Percentiles rank a stretch among this genome's conserved stretches.
Evolutionary conservation across 1,140 invertebrate genomes (phyloP).

Genomic region (Kradibia gibbosae): DNA sequence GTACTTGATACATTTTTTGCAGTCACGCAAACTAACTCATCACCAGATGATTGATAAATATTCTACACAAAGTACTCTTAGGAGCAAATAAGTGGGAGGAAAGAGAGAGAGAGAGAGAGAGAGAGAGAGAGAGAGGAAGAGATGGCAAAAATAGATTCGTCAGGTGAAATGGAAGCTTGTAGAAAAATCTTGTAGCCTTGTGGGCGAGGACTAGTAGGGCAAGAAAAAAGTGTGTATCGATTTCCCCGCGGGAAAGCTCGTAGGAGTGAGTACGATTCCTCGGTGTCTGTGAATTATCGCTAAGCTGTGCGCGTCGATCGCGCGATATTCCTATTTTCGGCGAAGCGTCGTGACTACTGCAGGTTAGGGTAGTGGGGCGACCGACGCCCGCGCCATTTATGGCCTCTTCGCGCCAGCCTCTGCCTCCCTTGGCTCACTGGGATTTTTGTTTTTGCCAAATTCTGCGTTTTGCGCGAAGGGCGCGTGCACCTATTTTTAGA

Average conservation of each 20-base stretch:
- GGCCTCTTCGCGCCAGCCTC: slow-evolving; percentile 63
- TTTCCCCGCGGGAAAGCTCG: neutral
- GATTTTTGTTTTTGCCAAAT: slow-evolving; percentile 57
- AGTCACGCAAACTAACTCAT: too few relatives aligned
- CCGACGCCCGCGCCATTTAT: slow-evolving; percentile 70
- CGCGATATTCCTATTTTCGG: slow-evolving; percentile 69
- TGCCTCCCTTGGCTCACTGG: slow-evolving; percentile 40
- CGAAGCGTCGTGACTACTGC: slow-evolving; percentile 58
- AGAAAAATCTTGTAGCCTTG: neutral
- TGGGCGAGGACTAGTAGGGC: neutral
- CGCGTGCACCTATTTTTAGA: slow-evolving; percentile 45
- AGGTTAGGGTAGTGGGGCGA: slow-evolving; percentile 50
- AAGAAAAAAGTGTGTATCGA: neutral
- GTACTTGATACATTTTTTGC: too few relatives aligned
- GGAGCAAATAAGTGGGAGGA: too few relatives aligned
- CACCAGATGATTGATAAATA: too few relatives aligned
- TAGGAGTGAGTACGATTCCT: neutral
- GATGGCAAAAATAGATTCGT: too few relatives aligned
- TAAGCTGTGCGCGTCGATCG: slow-evolving; percentile 53
- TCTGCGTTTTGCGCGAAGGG: slow-evolving; percentile 36
- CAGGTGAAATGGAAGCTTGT: neutral
- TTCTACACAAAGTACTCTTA: too few relatives aligned
- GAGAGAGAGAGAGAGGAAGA: too few relatives aligned
- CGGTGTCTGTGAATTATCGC: slow-evolving; percentile 46
- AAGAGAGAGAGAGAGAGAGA: too few relatives aligned